Evolutionary conservation across 2,113 vertebrate genomes (phyloP).

Genomic region (Seriola aureovittata): DNA sequence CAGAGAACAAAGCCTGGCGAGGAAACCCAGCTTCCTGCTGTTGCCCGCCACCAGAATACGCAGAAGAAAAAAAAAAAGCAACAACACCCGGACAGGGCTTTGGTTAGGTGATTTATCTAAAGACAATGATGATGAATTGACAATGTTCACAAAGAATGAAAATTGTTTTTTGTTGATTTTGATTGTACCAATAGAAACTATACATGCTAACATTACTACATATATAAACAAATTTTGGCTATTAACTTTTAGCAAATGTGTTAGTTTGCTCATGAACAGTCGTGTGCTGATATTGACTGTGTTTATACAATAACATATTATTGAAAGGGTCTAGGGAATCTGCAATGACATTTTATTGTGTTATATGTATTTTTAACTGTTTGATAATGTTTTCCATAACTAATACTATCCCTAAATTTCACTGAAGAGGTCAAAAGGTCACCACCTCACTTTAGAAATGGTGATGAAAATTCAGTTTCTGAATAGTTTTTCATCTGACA

Average conservation of each 20-base stretch:
- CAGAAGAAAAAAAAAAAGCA: background rate
- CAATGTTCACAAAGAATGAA: background rate
- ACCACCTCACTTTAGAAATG: background rate
- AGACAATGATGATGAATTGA: conserved; percentile 30
- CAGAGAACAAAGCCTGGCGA: conserved; percentile 80
- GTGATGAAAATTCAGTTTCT: background rate
- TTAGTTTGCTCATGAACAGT: background rate
- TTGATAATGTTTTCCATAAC: background rate
- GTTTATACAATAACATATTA: background rate
- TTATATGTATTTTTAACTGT: background rate
- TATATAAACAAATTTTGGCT: background rate
- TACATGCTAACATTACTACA: background rate
- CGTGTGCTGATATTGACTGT: background rate
- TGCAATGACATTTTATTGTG: background rate
- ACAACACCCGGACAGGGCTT: conserved; percentile 51
- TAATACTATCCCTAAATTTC: background rate
- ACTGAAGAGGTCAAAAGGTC: background rate
- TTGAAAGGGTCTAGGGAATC: background rate
- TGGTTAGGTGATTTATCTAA: conserved; percentile 36
- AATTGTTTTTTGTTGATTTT: background rate
- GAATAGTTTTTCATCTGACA: background rate
- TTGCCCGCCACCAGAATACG: conserved; percentile 42
- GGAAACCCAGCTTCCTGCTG: conserved; percentile 66
- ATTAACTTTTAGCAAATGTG: background rate
- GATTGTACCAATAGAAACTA: background rate